phyloP scores from a whole-genome alignment of 2,113 vertebrate species.

The Cyanoliseus patagonus region DNA sequence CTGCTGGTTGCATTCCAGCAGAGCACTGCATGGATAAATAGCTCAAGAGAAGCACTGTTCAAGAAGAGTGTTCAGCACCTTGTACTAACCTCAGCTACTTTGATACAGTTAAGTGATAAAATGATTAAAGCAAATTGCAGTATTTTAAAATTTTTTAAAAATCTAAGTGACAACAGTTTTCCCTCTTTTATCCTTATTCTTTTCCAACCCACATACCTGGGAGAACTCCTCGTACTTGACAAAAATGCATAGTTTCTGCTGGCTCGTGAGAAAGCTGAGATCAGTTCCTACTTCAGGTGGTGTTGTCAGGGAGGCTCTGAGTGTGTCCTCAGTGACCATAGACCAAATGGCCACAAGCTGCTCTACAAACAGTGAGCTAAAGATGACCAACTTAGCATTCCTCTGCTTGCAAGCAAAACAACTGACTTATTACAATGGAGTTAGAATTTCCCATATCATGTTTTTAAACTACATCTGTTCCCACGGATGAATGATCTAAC shows the following conservation, averaged over 20 bases:
- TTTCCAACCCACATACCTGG: background rate
- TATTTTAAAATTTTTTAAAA: background rate
- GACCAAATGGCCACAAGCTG: background rate
- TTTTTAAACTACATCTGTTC: background rate
- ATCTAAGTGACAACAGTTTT: background rate
- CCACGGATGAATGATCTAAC: background rate
- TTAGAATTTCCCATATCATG: background rate
- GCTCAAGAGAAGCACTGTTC: background rate
- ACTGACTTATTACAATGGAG: background rate
- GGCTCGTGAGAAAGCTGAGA: background rate
- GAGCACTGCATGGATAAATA: background rate
- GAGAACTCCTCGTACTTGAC: background rate
- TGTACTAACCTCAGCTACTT: background rate
- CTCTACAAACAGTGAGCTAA: background rate
- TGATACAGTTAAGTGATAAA: constrained; percentile 4
- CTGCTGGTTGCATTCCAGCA: background rate
- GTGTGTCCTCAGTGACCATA: background rate
- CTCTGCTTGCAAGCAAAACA: background rate
- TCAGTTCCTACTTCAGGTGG: background rate
- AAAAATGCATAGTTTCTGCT: background rate
- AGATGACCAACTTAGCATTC: background rate
- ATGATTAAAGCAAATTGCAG: background rate
- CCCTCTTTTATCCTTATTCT: background rate
- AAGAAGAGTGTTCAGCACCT: background rate
- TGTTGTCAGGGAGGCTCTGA: background rate